A percentile compares a stretch with the other conserved stretches of the same genome.
Evolutionary conservation across 2,888 invertebrate genomes (phyloP).

Genomic region (Dorcus parallelipipedus): DNA sequence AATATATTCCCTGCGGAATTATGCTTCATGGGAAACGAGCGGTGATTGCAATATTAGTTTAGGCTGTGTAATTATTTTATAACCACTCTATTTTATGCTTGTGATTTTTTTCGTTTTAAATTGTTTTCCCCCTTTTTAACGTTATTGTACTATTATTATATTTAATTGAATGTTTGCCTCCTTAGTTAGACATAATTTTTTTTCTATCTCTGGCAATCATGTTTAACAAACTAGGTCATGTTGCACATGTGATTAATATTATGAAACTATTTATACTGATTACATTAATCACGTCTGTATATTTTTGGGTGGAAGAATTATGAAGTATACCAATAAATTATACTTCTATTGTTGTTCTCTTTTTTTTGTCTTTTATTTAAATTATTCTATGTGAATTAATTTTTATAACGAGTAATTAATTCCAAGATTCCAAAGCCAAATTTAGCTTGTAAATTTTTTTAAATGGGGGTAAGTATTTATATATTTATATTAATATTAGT

Average conservation of each 20-base stretch:
- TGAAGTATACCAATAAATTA: constrained; percentile 37
- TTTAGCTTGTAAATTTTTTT: too few species aligned
- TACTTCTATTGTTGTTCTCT: constrained; percentile 17
- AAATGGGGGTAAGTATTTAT: too few species aligned
- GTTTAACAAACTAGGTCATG: constrained; percentile 46
- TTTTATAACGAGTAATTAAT: too few species aligned
- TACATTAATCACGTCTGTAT: constrained; percentile 56
- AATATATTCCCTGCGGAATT: background rate
- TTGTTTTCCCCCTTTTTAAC: constrained; percentile 9
- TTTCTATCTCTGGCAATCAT: constrained; percentile 43
- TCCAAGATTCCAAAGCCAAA: too few species aligned
- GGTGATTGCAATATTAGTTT: constrained; percentile 32
- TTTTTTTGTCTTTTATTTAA: constrained; percentile 6
- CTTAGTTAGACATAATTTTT: constrained; percentile 27
- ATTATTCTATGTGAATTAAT: background rate
- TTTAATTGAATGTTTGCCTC: constrained; percentile 22
- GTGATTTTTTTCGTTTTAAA: background rate
- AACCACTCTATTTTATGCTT: constrained; percentile 15
- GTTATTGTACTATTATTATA: constrained; percentile 21
- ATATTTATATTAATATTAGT: too few species aligned
- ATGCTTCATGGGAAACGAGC: constrained; percentile 5
- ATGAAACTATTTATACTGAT: constrained; percentile 49
- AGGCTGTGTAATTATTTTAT: constrained; percentile 34
- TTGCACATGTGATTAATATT: constrained; percentile 54
- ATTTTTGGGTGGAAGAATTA: constrained; percentile 50